Base-by-base conservation (phyloP, 2,888 invertebrate species). In the Rhimphoctona megacephalus region DNA sequence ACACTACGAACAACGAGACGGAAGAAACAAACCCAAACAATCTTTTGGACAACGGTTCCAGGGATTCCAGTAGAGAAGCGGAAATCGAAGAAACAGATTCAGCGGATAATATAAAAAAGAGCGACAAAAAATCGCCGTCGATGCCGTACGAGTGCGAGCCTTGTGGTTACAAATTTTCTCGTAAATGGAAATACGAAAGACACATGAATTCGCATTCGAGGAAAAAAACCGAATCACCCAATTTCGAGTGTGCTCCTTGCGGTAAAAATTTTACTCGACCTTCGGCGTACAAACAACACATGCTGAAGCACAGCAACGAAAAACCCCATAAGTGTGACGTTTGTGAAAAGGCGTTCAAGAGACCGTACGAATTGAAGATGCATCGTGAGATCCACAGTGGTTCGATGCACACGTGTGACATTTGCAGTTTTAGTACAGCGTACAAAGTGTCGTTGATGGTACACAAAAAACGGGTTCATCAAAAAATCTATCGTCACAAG, bases 311-410 rank as follows among this genome's bases (percentile, higher is more conserved):
- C 76, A 85, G 85, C 36, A 79, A 78, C 25, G 49, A 87, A 14
- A 85, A 81, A 25, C 82, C 85, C 0, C 85, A 87, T 79, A 86
- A 87, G 57, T 89, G 89, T 36, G 70, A 81, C n/a, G 78, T 81
- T 0, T 89, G 89, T 70, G 88, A 77, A 3, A 88, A 84, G 61
- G 81, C 77, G 1, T 89, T 89, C 83, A 89, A 88, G 54, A 61
- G 89, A 14, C 79, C 88, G 0, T 88, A 87, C 66, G 89, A 89
- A 54, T 85, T 91, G 0, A 87, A 83, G 66, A 89, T 86, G 61
- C 90, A 90, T 78, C 87, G 89, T 61, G 87, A 88, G 33, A 89
- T 89, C 9, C 91, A 91, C 76, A 70, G 76, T 6, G 90, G 88
- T 9, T 86, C 85, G 22, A 89, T 84, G 67, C 72, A 84, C 39